phyloP scores from a whole-genome alignment of 2,113 vertebrate genomes.

The Oriolus oriolus region DNA sequence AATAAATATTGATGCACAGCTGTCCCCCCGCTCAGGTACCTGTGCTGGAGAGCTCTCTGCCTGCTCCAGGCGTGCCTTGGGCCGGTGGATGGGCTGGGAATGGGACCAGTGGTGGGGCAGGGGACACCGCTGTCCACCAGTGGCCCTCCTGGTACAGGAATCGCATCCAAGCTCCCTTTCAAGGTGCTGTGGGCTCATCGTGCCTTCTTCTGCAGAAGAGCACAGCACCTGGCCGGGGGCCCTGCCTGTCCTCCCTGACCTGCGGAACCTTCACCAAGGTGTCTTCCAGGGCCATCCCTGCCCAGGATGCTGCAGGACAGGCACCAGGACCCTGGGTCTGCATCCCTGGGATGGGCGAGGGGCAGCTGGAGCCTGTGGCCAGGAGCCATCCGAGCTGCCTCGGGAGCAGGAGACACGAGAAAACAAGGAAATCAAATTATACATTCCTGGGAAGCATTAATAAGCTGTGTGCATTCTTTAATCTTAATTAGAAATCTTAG shows the following conservation, averaged over 20 bases:
- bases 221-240: no score
- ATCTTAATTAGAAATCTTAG: conserved; percentile 81
- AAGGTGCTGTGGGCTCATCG: fast-evolving
- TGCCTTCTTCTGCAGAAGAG: background rate
- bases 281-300: background rate
- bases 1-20: conserved; percentile 75
- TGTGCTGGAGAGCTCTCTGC: background rate
- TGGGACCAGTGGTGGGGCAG: fast-evolving
- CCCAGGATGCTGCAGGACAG: background rate
- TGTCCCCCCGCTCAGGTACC: conserved; percentile 58
- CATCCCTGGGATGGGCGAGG: background rate
- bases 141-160: fast-evolving
- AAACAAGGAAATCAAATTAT: conserved; percentile 72
- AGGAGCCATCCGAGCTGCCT: background rate
- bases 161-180: background rate
- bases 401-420: background rate
- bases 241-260: fast-evolving
- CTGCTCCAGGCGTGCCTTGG: background rate
- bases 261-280: background rate
- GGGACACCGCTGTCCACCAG: background rate
- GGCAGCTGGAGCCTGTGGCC: background rate
- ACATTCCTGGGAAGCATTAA: conserved; percentile 68
- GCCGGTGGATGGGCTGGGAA: fast-evolving
- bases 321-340: background rate
- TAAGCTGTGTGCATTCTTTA: conserved; percentile 66